These are phyloP conservation scores for Sebastes baramenuke DNA, from an alignment of 2,797 vertebrate species.

Conservation along the genomic window DNA sequence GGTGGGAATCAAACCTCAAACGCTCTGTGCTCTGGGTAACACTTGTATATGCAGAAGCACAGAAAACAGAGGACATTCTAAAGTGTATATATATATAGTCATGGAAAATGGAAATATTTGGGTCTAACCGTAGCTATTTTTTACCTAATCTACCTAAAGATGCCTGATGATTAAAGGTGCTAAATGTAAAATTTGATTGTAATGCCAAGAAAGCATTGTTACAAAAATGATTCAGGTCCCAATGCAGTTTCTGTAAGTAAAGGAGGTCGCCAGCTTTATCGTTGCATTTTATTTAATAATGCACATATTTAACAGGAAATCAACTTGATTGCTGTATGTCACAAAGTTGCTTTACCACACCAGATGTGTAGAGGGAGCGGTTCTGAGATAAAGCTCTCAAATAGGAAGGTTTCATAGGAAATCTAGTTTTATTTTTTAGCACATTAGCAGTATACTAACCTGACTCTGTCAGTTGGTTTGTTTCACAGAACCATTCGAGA, in stretches of 20 bases:
- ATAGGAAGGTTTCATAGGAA: neutral
- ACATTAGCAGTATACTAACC: no score
- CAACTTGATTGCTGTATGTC: neutral
- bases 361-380: neutral
- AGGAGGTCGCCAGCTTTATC: neutral
- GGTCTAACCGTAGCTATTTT: neutral
- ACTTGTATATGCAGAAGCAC: neutral
- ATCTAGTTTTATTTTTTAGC: no score
- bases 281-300: neutral
- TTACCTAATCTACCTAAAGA: neutral
- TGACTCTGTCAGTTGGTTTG: no score
- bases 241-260: neutral
- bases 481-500: no score
- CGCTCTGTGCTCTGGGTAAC: neutral
- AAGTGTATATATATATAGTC: neutral
- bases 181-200: neutral
- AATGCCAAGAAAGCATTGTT: neutral
- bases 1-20: slow-evolving; percentile 27
- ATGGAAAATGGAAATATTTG: neutral
- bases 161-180: neutral
- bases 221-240: neutral
- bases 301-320: neutral
- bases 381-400: neutral
- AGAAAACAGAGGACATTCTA: slow-evolving; percentile 4
- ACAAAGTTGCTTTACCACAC: neutral